Base-by-base conservation (phyloP, 2,113 vertebrate genomes). In the Emydocephalus ijimae region DNA sequence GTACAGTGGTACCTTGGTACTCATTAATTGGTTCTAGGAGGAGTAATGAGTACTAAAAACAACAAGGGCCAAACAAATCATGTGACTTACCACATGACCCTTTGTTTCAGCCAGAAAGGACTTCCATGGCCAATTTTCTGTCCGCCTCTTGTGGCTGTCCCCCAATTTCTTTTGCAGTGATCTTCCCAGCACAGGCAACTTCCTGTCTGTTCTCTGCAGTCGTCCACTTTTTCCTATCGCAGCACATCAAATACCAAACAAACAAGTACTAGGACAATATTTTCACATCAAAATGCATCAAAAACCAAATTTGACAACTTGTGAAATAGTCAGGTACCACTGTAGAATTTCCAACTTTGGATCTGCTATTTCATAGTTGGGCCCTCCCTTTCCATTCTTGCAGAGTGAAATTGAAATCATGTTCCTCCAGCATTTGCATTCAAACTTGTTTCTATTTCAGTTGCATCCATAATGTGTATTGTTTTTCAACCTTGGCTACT, bases 131-230 rank as follows among this genome's bases (percentile, higher is more conserved):
- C 14, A 15, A 69, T n/a, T 69, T 69, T 14, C 29, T 69, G 4
- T 69, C 29, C 1, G 1, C 2, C 14, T 14, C 14, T 29, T 15
- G 5, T 0, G 2, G 14, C 64, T 12, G 5, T n/a, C 2, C 64
- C 64, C 64, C 24, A 61, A 1, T 61, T 29, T 26, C 24, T 26
- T 61, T 61, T 10, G 59, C 29, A 15, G 29, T 0, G 1, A 69
- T 4, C 64, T 34, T 34, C 11, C 29, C 61, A 69, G 4, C 61
- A n/a, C n/a, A n/a, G 29, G 12, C n/a, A n/a, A 15, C 29, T 69
- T 69, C 2, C 64, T 69, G 0, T 18, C 64, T 15, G 5, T 69
- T 69, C 29, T 34, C 14, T 15, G 1, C 1, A 34, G 29, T n/a
- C 29, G 4, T 15, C 64, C 5, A n/a, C 61, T 8, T 11, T 64